Evolutionary conservation across 2,888 invertebrate genomes (phyloP).

Genomic region (Meliscaeva auricollis): DNA sequence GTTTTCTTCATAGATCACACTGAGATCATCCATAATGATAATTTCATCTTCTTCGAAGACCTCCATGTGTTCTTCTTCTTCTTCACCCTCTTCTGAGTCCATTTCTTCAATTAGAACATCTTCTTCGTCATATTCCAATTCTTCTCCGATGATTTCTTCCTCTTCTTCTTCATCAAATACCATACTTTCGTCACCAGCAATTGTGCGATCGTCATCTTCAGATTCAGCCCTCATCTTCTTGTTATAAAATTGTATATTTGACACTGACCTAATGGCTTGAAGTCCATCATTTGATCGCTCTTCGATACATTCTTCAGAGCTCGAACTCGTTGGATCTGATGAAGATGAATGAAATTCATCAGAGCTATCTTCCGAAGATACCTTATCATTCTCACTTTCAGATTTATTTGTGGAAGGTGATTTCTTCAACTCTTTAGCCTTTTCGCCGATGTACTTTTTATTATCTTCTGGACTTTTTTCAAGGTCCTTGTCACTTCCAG

Average conservation of each 20-base stretch:
- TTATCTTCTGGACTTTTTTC: slow-evolving; percentile 79
- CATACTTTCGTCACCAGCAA: slow-evolving; percentile 81
- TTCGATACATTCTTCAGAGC: slow-evolving; percentile 77
- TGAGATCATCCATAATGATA: slow-evolving; percentile 82
- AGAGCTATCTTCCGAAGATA: slow-evolving; percentile 47
- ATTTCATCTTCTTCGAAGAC: slow-evolving; percentile 70
- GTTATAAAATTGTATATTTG: slow-evolving; percentile 85
- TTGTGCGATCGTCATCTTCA: slow-evolving; percentile 81
- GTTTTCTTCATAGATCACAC: slow-evolving; percentile 87
- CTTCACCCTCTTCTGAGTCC: slow-evolving; percentile 81
- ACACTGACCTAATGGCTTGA: slow-evolving; percentile 85
- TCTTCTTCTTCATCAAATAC: slow-evolving; percentile 80
- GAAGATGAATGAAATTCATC: slow-evolving; percentile 69
- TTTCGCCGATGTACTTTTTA: slow-evolving; percentile 80
- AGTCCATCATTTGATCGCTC: slow-evolving; percentile 80
- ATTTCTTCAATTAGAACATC: slow-evolving; percentile 78
- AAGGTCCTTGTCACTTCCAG: slow-evolving; percentile 77
- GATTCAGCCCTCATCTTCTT: slow-evolving; percentile 62
- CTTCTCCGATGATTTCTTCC: slow-evolving; percentile 77
- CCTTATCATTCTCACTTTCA: slow-evolving; percentile 77
- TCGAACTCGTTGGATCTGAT: slow-evolving; percentile 65
- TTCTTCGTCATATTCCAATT: slow-evolving; percentile 79
- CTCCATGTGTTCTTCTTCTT: slow-evolving; percentile 30
- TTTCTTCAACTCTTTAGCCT: slow-evolving; percentile 79
- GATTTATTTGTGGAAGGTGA: slow-evolving; percentile 78